phyloP scores from a whole-genome alignment of 2,888 invertebrate species.

The Leucoma salicis region DNA sequence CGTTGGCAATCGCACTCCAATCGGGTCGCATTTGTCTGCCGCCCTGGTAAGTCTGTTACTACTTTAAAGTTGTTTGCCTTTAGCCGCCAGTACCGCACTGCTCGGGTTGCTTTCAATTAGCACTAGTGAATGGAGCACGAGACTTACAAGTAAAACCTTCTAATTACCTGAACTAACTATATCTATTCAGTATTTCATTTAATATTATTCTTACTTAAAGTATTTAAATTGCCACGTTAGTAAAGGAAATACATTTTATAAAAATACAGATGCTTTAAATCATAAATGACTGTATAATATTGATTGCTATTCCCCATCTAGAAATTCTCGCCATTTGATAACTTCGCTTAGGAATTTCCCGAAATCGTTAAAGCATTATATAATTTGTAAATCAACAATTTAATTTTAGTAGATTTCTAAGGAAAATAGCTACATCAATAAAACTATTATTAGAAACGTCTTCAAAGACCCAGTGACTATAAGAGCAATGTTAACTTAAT shows the following conservation, averaged over 20 bases:
- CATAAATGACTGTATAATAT: no score
- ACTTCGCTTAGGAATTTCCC: no score
- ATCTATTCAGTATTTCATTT: no score
- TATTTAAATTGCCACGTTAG: no score
- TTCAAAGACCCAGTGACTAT: constrained; percentile 27
- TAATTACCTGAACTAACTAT: constrained; percentile 21
- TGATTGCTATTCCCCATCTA: no score
- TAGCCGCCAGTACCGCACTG: constrained; percentile 11
- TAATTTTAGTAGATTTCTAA: constrained; percentile 1
- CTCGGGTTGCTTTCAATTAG: constrained; percentile 41
- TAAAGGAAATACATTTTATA: no score
- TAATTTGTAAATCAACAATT: constrained; percentile 4
- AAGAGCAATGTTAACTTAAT: constrained; percentile 29
- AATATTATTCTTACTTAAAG: no score
- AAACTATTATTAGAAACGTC: constrained; percentile 36
- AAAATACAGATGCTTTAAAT: no score
- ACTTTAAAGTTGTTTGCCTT: constrained; percentile 31
- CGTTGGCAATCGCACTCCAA: constrained; percentile 20
- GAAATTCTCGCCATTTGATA: no score
- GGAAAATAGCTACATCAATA: constrained; percentile 25
- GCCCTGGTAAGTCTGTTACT: constrained; percentile 18
- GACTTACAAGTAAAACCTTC: constrained; percentile 29
- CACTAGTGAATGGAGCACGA: constrained; percentile 30
- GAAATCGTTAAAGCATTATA: no score
- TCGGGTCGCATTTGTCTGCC: constrained; percentile 11